These are phyloP conservation scores for Melanocharis versteri DNA, from an alignment of 2,113 vertebrate species.

Conservation along the genomic window DNA sequence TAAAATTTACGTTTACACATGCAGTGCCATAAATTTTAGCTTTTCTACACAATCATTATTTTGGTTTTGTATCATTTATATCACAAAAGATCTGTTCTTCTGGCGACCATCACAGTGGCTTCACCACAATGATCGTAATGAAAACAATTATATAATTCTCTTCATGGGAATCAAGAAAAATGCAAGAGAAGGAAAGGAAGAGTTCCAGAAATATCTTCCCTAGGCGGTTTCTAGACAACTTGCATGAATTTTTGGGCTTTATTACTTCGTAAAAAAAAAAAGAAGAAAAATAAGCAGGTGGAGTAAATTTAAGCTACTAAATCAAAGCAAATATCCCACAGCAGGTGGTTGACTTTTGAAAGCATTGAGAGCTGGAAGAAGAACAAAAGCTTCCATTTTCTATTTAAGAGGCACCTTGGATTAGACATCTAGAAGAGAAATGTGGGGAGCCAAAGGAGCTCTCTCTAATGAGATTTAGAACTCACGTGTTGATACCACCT, in stretches of 20 bases:
- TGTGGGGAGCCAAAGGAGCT: not conserved
- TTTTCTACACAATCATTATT: not conserved
- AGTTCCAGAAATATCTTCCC: not conserved
- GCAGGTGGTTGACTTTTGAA: not conserved
- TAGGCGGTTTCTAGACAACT: not conserved
- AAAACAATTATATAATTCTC: not conserved
- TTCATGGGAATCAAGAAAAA: not conserved
- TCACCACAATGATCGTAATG: not conserved
- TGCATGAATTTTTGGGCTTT: not conserved
- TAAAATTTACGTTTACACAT: not conserved
- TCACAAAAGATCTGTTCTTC: not conserved
- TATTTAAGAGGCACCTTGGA: not conserved
- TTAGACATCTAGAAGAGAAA: not conserved
- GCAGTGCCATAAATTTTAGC: not conserved
- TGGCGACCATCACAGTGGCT: not conserved
- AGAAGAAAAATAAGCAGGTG: not conserved
- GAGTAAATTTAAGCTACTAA: conserved; percentile 35
- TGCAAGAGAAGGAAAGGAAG: not conserved
- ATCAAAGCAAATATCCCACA: conserved; percentile 32
- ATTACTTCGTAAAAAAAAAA: not conserved
- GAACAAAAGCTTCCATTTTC: not conserved
- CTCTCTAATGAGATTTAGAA: not conserved
- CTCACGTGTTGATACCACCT: not conserved
- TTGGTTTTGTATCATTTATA: not conserved
- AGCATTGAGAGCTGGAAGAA: conserved; percentile 18